These are phyloP conservation scores for Nemurella pictetii DNA, from an alignment of 2,888 invertebrate genomes.

Conservation along the genomic window DNA sequence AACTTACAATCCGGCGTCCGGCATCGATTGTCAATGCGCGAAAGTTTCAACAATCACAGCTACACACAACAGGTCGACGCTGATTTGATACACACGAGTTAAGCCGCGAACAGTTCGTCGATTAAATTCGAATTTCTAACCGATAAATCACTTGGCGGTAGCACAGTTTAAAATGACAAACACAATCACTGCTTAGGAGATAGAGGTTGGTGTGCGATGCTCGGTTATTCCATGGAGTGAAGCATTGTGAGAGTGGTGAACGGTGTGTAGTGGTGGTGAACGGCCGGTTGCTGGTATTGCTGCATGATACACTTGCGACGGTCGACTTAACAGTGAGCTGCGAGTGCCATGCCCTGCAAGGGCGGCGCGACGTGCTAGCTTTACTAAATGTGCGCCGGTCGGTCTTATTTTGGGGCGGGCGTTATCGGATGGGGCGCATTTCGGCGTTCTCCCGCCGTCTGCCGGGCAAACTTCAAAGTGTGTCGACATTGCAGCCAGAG, in stretches of 20 bases:
- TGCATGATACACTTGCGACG: slow-evolving; percentile 25
- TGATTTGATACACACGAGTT: neutral
- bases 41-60: neutral
- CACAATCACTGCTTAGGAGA: neutral
- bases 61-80: neutral
- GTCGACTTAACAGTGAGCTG: slow-evolving; percentile 24
- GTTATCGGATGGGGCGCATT: neutral
- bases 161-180: neutral
- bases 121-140: neutral
- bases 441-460: neutral
- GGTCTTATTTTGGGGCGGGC: slow-evolving; percentile 30
- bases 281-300: neutral
- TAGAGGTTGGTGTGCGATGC: neutral
- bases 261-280: neutral
- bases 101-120: neutral
- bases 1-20: neutral
- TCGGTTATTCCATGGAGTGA: neutral
- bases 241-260: neutral
- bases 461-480: neutral
- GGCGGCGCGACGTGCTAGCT: slow-evolving; percentile 24
- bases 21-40: neutral
- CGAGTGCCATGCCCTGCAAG: slow-evolving; percentile 10
- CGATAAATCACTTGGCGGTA: neutral
- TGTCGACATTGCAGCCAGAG: too few species aligned
- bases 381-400: slow-evolving; percentile 19